Conservation (phyloP, 2,888 invertebrate species). For the Dyspetes luteomarginatus region DNA sequence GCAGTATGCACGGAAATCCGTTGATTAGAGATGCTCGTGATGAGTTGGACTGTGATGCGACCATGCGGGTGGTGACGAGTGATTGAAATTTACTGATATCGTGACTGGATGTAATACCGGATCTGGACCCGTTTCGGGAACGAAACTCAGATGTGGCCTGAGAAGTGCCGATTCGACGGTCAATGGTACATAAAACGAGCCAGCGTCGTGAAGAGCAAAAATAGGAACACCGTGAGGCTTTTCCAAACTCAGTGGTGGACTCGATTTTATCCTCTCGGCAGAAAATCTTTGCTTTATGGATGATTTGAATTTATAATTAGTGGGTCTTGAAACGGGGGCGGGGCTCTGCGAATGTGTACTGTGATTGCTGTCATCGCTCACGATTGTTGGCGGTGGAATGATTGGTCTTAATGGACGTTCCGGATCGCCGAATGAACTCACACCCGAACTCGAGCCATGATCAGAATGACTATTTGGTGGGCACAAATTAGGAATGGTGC, state of each 20-base stretch:
- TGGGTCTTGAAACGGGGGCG: constrained; percentile 75
- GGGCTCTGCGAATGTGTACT: constrained; percentile 83
- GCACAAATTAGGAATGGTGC: constrained; percentile 77
- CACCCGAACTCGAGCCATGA: constrained; percentile 81
- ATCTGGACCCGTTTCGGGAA: constrained; percentile 84
- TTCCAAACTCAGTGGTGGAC: constrained; percentile 72
- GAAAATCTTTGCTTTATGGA: constrained; percentile 95
- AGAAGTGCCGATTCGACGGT: constrained; percentile 91
- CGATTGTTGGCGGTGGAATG: constrained; percentile 82
- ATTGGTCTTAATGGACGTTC: constrained; percentile 76
- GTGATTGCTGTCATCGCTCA: constrained; percentile 81
- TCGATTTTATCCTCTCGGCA: constrained; percentile 84
- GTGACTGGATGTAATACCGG: constrained; percentile 93
- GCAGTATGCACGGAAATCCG: not conserved
- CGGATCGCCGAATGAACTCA: constrained; percentile 80
- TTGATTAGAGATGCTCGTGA: constrained; percentile 73
- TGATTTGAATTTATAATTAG: constrained; percentile 96
- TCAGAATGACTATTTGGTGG: constrained; percentile 78
- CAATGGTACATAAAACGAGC: constrained; percentile 94
- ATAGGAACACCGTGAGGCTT: constrained; percentile 89
- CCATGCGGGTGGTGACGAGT: constrained; percentile 76
- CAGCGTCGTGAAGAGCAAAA: constrained; percentile 95
- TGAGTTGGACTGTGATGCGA: constrained; percentile 79
- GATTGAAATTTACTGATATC: constrained; percentile 92
- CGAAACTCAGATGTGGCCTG: constrained; percentile 86